Base-by-base conservation (phyloP, 1,140 invertebrate species). In the Onthophagus taurus region DNA sequence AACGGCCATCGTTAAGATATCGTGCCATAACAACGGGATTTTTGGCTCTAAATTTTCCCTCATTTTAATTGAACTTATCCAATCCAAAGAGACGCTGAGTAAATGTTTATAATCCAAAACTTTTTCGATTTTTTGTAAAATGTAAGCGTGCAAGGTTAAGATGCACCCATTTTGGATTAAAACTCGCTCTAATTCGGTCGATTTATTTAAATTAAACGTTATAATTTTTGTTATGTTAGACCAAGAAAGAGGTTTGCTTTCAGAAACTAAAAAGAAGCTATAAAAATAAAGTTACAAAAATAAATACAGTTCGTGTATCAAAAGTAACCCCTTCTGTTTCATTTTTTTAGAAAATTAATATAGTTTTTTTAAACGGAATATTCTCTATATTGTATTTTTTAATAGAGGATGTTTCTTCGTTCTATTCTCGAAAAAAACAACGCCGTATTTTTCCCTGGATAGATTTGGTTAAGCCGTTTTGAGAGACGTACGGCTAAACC, bases 11-110 rank as follows among this genome's bases (percentile, higher is more conserved):
- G 50, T 49, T 12, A 65, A 31, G 8, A 62, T 45, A 30, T 52
- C 55, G 13, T 36, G 44, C 63, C 63, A 65, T 12, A 65, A 26
- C 8, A 65, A 31, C 3, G 60, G 58, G 6, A 65, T 20, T 52
- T 63, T 63, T 24, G 45, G 38, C 52, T 65, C 63, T 8, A 51
- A 47, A 12, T 29, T 16, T 31, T 60, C 55, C 61, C 44, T 56
- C 11, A 60, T 50, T 55, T 64, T 65, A 30, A 64, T 51, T 18
- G 53, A 46, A 6, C 30, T 37, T 7, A 61, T 46, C 60, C 63
- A 65, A 18, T 54, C 51, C n/a, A 61, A 36, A 42, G 49, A 52
- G 12, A 46, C 30, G 47, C 55, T 58, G 3, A 63, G 44, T 42
- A 65, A 48, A 17, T 24, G 21, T 21, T 51, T 44, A 17, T 29